Percentiles rank a stretch among this genome's conserved stretches.
Evolutionary conservation across 2,113 vertebrate species (phyloP).

Genomic region (Psettodes erumei): DNA sequence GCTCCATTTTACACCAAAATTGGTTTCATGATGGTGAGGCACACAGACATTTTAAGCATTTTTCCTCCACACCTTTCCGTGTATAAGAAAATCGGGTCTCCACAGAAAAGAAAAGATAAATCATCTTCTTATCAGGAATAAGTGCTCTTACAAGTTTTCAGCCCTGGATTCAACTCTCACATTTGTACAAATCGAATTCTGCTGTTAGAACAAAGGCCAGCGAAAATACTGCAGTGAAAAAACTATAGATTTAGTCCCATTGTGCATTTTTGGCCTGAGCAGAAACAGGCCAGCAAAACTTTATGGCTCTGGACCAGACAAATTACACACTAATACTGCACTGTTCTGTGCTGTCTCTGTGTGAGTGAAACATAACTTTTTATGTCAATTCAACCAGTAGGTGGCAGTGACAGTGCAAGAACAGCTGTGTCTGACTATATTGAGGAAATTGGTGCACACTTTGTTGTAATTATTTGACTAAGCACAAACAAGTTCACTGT

Average conservation of each 20-base stretch:
- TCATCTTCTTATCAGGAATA: slow-evolving; percentile 41
- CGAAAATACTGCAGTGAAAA: too few species aligned
- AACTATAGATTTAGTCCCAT: slow-evolving; percentile 18
- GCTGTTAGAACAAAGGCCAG: slow-evolving; percentile 13
- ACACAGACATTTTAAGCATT: slow-evolving; percentile 37
- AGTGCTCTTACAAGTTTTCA: slow-evolving; percentile 43
- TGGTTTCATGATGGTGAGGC: slow-evolving; percentile 50
- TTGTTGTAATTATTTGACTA: too few species aligned
- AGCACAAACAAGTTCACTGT: slow-evolving; percentile 1
- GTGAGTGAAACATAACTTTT: neutral
- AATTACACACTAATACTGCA: neutral
- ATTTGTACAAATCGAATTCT: slow-evolving; percentile 32
- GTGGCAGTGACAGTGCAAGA: slow-evolving; percentile 74
- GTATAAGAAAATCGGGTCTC: slow-evolving; percentile 50
- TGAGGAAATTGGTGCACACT: neutral
- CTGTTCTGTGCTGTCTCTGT: neutral
- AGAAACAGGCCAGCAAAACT: neutral
- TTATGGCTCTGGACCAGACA: neutral
- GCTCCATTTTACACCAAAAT: slow-evolving; percentile 68
- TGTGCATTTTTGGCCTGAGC: slow-evolving; percentile 1
- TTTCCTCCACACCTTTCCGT: slow-evolving; percentile 35
- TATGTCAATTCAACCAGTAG: slow-evolving; percentile 68
- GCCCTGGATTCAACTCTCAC: slow-evolving; percentile 9
- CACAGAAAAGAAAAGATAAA: slow-evolving; percentile 43
- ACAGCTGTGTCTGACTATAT: slow-evolving; percentile 19